A percentile compares a stretch with the other conserved stretches of the same genome.
These are phyloP conservation scores for Rhyacichthys aspro DNA, from an alignment of 2,797 vertebrate species.

Conservation along the genomic window DNA sequence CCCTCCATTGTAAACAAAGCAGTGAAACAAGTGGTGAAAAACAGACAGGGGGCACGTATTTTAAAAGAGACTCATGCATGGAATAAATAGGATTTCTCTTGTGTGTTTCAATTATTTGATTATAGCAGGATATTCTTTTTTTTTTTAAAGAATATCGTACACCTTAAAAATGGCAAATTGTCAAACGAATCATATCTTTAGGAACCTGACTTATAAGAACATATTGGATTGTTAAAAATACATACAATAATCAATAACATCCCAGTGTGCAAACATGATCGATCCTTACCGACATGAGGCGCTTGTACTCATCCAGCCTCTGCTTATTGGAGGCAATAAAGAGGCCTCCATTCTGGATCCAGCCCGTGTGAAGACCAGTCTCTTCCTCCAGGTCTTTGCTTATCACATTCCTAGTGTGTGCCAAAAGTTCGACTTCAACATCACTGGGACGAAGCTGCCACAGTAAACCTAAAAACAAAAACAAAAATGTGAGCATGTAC, in stretches of 20 bases:
- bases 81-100: too few relatives aligned
- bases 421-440: constrained; percentile 94
- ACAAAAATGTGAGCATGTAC: background rate
- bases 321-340: constrained; percentile 97
- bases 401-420: constrained; percentile 89
- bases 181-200: background rate
- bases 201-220: background rate
- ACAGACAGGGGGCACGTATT: too few relatives aligned
- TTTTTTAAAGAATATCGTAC: too few relatives aligned
- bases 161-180: too few relatives aligned
- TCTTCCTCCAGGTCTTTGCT: constrained; percentile 89
- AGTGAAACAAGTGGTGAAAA: too few relatives aligned
- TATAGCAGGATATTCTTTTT: too few relatives aligned
- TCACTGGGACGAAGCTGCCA: constrained; percentile 98
- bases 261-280: background rate
- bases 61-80: too few relatives aligned
- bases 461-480: constrained; percentile 83
- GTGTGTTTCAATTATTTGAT: too few relatives aligned
- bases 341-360: constrained; percentile 96
- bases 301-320: constrained; percentile 95
- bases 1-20: too few relatives aligned
- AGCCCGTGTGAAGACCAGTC: constrained; percentile 93
- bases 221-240: background rate
- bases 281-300: constrained; percentile 91
- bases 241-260: too few relatives aligned